Base-by-base conservation (phyloP, 2,113 vertebrate species). In the Pseudonaja textilis region DNA sequence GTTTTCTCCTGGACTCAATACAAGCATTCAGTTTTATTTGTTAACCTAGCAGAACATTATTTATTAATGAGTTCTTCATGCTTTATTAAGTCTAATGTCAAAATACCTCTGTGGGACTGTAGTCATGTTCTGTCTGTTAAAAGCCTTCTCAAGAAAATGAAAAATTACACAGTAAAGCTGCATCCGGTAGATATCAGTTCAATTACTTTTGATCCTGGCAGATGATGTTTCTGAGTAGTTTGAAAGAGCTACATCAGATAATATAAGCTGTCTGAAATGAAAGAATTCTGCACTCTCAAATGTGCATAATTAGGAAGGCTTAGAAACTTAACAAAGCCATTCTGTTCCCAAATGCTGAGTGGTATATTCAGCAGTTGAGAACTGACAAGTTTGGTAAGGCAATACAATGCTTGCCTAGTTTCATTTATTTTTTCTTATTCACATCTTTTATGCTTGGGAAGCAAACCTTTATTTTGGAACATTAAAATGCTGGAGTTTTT, bases 21-120 rank as follows among this genome's bases (percentile, higher is more conserved):
- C 97, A 96, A 95, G 94, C 95, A 95, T 97, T 97, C 94, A 59
- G 95, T 95, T 97, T 97, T 98, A 98, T 98, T 98, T 98, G 97
- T 98, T 98, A 98, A 97, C 97, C 96, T 97, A 96, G 96, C 74
- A 96, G 94, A 98, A 97, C 97, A 97, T 98, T 98, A 98, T 97
- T 98, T 98, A 98, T 98, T 98, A 98, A 98, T 97, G 96, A 97
- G 93, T 96, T 98, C 95, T 98, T 98, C 97, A 97, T 97, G 97
- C 96, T 98, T 98, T 98, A 98, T 98, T 98, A 98, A 98, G 95
- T 93, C 94, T 97, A 96, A 97, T 97, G 97, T 98, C 97, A 98
- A 97, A 98, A 98, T 96, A 98, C 96, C 96, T 98, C 97, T 94
- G 93, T 96, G 92, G 97, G 97, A 97, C 94, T 95, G 95, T 86